A percentile compares a stretch with the other conserved stretches of the same genome.
Conservation (phyloP, 2,113 vertebrate species). For the Phalacrocorax carbo region DNA sequence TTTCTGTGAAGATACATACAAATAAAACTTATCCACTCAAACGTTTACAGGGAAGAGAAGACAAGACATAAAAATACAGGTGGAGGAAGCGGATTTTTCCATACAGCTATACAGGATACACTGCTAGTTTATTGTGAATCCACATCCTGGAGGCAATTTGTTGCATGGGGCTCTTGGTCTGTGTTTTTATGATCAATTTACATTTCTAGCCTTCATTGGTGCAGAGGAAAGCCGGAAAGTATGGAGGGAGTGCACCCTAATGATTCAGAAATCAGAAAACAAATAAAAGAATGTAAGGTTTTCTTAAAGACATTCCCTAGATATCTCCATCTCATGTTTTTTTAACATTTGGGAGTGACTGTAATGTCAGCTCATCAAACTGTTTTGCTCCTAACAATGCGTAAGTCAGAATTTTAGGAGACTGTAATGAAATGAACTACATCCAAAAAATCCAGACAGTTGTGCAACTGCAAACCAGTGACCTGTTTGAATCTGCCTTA, state of each 20-base stretch:
- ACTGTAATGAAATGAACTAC: slow-evolving; percentile 9
- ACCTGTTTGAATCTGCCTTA: slow-evolving; percentile 56
- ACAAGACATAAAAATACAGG: not conserved
- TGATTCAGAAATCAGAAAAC: not conserved
- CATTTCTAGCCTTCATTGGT: not conserved
- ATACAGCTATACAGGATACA: not conserved
- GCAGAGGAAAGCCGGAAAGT: not conserved
- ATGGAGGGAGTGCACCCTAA: not conserved
- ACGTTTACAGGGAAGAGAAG: not conserved
- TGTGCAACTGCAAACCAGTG: slow-evolving; percentile 43
- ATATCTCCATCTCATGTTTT: slow-evolving; percentile 19
- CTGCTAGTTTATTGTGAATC: not conserved
- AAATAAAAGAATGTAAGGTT: not conserved
- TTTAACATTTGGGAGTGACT: slow-evolving; percentile 16
- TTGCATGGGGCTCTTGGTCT: not conserved
- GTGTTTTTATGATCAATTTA: not conserved
- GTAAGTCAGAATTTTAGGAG: slow-evolving; percentile 23
- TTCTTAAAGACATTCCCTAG: not conserved
- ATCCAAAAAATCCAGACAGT: slow-evolving; percentile 49
- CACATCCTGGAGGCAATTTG: not conserved
- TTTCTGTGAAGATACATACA: not conserved
- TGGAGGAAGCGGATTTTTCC: not conserved
- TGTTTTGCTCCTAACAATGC: not conserved
- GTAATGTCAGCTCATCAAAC: slow-evolving; percentile 11
- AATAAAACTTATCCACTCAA: not conserved